Evolutionary conservation across 1,140 invertebrate species (phyloP), one percentile per base, ranked within the genome.

Genomic region (Diabrotica undecimpunctata): DNA sequence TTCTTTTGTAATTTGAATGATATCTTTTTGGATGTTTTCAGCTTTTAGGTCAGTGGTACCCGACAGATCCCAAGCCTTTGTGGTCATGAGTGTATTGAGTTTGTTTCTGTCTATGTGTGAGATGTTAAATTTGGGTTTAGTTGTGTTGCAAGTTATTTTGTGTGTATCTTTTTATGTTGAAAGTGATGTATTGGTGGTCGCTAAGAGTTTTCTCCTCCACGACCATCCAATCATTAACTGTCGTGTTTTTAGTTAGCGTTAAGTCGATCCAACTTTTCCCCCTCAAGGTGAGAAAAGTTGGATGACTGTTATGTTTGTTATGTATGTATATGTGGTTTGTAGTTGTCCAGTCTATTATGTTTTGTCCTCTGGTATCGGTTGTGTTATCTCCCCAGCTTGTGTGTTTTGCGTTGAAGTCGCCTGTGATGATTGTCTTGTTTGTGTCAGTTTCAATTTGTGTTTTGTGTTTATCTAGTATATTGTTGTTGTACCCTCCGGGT

Each of bases 401-500:
- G 52, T 62, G 53, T 36, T 62, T 54, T 6, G 61, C 61, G 36
- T 62, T 54, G 5, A 62, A 12, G 25, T 62, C 61, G 25, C 61
- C 61, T 12, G 35, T 51, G 5, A 62, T 53, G 7, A 62, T 8
- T 7, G 38, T 37, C 5, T 10, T 4, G 37, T 25, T n/a, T n/a
- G n/a, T n/a, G n/a, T n/a, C n/a, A n/a, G n/a, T n/a, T n/a, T n/a
- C n/a, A n/a, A n/a, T n/a, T 36, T 37, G 10, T 58, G 7, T 25
- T 37, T 7, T 11, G 9, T 11, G 6, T 6, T 38, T 38, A 5
- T 38, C 25, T 11, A 58, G 35, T n/a, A 8, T 58, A n/a, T 38
- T 37, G 5, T 37, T 37, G 3, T 13, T 58, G 9, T 38, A 7
- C 2, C 55, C 35, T 11, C 37, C 55, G 3, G 55, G 55, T 58